A percentile compares a stretch with the other conserved stretches of the same genome.
Conservation (phyloP, 2,888 invertebrate genomes). For the Hypena proboscidalis region DNA sequence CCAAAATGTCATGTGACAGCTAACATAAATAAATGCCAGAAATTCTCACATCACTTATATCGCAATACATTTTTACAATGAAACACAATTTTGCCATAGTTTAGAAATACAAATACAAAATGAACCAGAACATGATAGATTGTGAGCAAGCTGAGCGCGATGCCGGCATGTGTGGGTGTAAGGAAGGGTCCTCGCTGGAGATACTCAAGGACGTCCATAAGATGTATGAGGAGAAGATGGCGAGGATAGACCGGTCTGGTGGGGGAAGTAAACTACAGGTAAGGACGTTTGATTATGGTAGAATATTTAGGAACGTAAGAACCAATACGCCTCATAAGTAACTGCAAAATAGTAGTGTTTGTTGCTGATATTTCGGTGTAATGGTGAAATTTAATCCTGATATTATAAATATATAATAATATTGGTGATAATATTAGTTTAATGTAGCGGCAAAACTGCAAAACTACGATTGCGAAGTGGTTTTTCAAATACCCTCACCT, state of each 20-base stretch:
- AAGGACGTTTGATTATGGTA: too few species aligned
- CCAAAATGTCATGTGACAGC: constrained; percentile 1
- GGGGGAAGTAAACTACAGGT: constrained; percentile 62
- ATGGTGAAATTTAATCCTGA: too few species aligned
- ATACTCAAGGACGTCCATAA: constrained; percentile 86
- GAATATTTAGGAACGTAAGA: too few species aligned
- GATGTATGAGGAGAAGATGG: constrained; percentile 86
- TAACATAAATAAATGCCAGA: constrained; percentile 18
- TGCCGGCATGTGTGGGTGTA: constrained; percentile 50
- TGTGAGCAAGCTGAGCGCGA: constrained; percentile 53
- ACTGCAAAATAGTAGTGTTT: too few species aligned
- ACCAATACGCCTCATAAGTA: too few species aligned
- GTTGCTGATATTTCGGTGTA: too few species aligned
- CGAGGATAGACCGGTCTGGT: constrained; percentile 80
- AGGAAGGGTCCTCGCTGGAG: constrained; percentile 61
- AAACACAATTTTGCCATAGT: constrained; percentile 15
- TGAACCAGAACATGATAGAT: constrained; percentile 56
- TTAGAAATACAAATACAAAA: constrained; percentile 19
- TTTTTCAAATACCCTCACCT: too few species aligned
- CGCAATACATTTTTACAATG: constrained; percentile 26
- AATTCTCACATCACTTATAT: constrained; percentile 14
- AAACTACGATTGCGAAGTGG: too few species aligned
- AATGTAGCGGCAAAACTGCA: too few species aligned
- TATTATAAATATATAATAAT: too few species aligned
- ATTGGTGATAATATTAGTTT: too few species aligned